A percentile compares a stretch with the other conserved stretches of the same genome.
These are phyloP conservation scores for Empidonax traillii DNA, from an alignment of 2,113 vertebrate species.

Conservation along the genomic window DNA sequence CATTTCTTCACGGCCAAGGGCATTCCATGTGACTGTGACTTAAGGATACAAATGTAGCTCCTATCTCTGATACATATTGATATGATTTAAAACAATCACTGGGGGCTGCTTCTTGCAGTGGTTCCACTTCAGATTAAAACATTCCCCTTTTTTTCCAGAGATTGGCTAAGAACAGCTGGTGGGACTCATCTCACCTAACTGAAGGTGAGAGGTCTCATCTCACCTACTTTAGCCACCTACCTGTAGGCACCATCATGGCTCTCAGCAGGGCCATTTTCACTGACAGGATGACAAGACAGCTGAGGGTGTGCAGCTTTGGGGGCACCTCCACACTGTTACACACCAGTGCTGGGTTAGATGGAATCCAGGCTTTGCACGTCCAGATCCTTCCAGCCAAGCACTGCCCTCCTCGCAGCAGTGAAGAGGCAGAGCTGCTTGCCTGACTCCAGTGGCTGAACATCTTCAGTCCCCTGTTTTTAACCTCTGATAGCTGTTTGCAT, in stretches of 20 bases:
- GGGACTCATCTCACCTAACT: not conserved
- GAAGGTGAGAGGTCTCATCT: not conserved
- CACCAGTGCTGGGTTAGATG: not conserved
- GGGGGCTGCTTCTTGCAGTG: not conserved
- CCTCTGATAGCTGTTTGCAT: not conserved
- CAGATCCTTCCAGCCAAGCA: not conserved
- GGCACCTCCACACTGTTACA: fast-evolving
- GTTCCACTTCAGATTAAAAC: not conserved
- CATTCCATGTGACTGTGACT: not conserved
- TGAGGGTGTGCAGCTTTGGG: not conserved
- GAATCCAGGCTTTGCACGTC: fast-evolving
- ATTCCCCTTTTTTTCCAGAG: not conserved
- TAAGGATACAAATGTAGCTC: not conserved
- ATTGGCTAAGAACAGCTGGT: not conserved
- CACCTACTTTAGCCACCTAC: not conserved
- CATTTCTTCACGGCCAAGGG: not conserved
- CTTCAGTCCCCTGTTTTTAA: not conserved
- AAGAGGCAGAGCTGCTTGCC: not conserved
- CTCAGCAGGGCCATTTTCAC: not conserved
- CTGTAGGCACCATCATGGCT: not conserved
- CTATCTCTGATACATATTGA: not conserved
- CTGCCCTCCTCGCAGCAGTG: not conserved
- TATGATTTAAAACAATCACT: not conserved
- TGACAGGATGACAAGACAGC: not conserved
- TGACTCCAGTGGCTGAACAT: not conserved